Evolutionary conservation across 35 echinoderm and acorn worm species (phyloP).

Genomic region (Strongylocentrotus purpuratus): DNA sequence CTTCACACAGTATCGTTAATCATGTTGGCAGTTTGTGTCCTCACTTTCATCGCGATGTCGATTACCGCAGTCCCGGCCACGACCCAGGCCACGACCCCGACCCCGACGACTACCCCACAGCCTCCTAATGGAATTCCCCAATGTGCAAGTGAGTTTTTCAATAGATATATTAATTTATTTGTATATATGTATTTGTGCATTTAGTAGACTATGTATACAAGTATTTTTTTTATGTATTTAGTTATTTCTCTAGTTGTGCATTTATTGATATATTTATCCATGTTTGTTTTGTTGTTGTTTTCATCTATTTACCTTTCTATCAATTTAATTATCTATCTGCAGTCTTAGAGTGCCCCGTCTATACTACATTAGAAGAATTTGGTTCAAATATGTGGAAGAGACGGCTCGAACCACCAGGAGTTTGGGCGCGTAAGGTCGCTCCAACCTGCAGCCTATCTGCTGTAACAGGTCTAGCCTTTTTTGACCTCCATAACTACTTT

Average conservation of each 20-base stretch:
- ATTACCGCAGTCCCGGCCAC: neutral
- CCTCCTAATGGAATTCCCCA: neutral
- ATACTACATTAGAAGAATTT: neutral
- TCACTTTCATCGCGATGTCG: neutral
- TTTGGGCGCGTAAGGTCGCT: neutral
- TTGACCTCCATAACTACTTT: conserved; percentile 19
- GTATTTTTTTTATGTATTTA: no score
- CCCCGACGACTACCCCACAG: neutral
- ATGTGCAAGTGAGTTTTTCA: neutral
- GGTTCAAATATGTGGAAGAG: neutral
- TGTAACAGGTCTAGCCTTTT: neutral
- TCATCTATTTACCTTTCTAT: no score
- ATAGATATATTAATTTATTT: no score
- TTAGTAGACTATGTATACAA: no score
- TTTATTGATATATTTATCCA: no score
- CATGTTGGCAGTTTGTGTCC: neutral
- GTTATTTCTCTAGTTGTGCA: no score
- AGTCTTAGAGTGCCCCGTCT: conserved; percentile 20
- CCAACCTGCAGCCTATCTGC: neutral
- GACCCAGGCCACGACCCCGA: no score
- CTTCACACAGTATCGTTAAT: neutral
- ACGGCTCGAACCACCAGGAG: neutral
- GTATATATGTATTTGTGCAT: no score
- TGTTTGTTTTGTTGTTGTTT: no score
- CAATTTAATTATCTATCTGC: no score